Percentiles rank a stretch among this genome's conserved stretches.
Evolutionary conservation across 2,797 vertebrate species (phyloP).

Genomic region (Cossypha niveicapilla): DNA sequence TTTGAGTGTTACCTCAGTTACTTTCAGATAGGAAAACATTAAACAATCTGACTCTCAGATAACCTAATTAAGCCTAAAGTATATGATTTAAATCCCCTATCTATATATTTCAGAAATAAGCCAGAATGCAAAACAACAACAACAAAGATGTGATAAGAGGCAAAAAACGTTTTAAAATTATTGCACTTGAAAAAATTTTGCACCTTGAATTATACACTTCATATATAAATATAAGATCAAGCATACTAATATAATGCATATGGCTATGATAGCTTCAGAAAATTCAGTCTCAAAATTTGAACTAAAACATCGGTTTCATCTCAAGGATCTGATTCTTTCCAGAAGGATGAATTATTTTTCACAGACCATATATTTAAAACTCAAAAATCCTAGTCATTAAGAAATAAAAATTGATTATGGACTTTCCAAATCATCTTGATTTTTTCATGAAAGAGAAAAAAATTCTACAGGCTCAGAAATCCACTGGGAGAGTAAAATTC

Average conservation of each 20-base stretch:
- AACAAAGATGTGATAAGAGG: not conserved
- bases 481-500: not conserved
- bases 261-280: not conserved
- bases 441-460: not conserved
- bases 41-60: not conserved
- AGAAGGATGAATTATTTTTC: not conserved
- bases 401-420: not conserved
- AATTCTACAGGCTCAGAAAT: not conserved
- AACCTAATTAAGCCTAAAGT: not conserved
- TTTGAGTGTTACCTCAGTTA: not conserved
- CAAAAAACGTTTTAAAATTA: not conserved
- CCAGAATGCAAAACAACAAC: not conserved
- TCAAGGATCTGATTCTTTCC: not conserved
- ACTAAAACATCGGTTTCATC: not conserved
- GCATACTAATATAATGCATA: not conserved
- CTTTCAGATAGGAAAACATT: not conserved
- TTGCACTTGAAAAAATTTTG: not conserved
- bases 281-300: not conserved
- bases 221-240: not conserved
- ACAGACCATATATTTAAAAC: not conserved
- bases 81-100: rapidly evolving
- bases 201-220: not conserved
- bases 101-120: not conserved
- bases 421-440: not conserved
- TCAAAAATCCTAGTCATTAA: not conserved